Evolutionary conservation across 2,888 invertebrate genomes (phyloP).

Genomic region (Branchipolynoe longqiensis): DNA sequence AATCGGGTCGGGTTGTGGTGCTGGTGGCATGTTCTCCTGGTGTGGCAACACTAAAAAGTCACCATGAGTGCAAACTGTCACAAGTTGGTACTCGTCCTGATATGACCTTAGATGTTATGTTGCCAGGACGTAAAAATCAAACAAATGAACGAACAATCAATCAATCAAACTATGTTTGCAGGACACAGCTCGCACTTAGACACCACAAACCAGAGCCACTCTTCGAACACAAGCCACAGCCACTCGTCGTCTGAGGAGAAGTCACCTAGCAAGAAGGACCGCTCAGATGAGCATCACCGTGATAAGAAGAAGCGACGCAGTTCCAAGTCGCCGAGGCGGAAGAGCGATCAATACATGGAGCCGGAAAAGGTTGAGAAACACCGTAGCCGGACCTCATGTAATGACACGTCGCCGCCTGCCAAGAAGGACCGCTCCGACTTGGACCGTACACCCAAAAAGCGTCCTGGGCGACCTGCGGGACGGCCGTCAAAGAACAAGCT

Average conservation of each 20-base stretch:
- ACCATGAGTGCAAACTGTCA: too few relatives aligned
- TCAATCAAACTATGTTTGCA: too few relatives aligned
- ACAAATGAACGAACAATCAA: too few relatives aligned
- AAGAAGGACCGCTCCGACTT: constrained; percentile 43
- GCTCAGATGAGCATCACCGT: constrained; percentile 41
- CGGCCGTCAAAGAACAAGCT: not conserved
- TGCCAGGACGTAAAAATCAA: too few relatives aligned
- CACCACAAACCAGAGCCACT: too few relatives aligned
- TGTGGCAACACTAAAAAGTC: too few relatives aligned
- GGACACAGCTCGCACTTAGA: too few relatives aligned
- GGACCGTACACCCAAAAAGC: constrained; percentile 41
- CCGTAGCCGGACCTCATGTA: constrained; percentile 42
- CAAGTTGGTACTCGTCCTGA: too few relatives aligned
- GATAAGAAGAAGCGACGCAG: constrained; percentile 23
- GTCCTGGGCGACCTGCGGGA: constrained; percentile 5
- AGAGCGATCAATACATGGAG: constrained; percentile 1
- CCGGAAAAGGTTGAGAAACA: constrained; percentile 38
- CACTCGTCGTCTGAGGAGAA: constrained; percentile 46
- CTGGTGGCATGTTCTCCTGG: too few relatives aligned
- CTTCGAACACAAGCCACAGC: too few relatives aligned
- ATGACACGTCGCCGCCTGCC: constrained; percentile 5
- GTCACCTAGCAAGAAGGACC: constrained; percentile 26
- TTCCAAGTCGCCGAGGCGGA: constrained; percentile 27
- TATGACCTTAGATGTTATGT: too few relatives aligned
- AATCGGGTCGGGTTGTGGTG: too few relatives aligned